A percentile compares a stretch with the other conserved stretches of the same genome.
These are phyloP conservation scores for Vespertilio murinus DNA, from an alignment of 2,797 vertebrate genomes.

Conservation along the genomic window DNA sequence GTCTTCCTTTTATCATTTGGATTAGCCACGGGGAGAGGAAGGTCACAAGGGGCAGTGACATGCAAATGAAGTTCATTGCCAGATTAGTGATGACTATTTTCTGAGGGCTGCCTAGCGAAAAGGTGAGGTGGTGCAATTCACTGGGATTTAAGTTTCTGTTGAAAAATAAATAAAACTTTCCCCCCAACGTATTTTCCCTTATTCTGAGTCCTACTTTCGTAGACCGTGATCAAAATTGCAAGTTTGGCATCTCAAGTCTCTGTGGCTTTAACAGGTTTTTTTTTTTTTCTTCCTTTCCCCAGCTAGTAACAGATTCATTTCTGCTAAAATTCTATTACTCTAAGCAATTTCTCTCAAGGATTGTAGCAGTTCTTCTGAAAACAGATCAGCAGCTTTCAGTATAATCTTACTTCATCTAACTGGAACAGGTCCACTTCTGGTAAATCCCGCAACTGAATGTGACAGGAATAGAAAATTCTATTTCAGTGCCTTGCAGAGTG, in stretches of 20 bases:
- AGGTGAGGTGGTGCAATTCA: slow-evolving; percentile 41
- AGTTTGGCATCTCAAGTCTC: slow-evolving; percentile 64
- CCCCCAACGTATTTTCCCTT: slow-evolving; percentile 58
- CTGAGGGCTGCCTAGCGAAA: slow-evolving; percentile 2
- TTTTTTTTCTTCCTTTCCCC: slow-evolving; percentile 42
- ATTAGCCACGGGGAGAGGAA: slow-evolving; percentile 47
- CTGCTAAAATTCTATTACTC: slow-evolving; percentile 83
- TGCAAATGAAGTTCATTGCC: slow-evolving; percentile 35
- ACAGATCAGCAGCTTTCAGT: slow-evolving; percentile 83
- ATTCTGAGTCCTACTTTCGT: slow-evolving; percentile 70
- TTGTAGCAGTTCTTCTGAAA: slow-evolving; percentile 82
- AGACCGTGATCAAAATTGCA: slow-evolving; percentile 74
- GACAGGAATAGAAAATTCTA: slow-evolving; percentile 83
- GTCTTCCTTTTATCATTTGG: slow-evolving; percentile 49
- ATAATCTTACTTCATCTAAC: slow-evolving; percentile 82
- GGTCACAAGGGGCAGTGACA: background rate
- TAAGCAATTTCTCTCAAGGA: slow-evolving; percentile 82
- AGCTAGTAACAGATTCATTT: slow-evolving; percentile 78
- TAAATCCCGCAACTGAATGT: slow-evolving; percentile 81
- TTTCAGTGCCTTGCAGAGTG: slow-evolving; percentile 73
- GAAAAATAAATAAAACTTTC: slow-evolving; percentile 33
- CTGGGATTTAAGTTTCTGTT: slow-evolving; percentile 54
- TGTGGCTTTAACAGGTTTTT: slow-evolving; percentile 67
- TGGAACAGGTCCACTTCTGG: slow-evolving; percentile 78
- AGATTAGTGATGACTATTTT: slow-evolving; percentile 34